These are phyloP conservation scores for Rhinophrynus dorsalis DNA, from an alignment of 2,797 vertebrate genomes.

Conservation along the genomic window DNA sequence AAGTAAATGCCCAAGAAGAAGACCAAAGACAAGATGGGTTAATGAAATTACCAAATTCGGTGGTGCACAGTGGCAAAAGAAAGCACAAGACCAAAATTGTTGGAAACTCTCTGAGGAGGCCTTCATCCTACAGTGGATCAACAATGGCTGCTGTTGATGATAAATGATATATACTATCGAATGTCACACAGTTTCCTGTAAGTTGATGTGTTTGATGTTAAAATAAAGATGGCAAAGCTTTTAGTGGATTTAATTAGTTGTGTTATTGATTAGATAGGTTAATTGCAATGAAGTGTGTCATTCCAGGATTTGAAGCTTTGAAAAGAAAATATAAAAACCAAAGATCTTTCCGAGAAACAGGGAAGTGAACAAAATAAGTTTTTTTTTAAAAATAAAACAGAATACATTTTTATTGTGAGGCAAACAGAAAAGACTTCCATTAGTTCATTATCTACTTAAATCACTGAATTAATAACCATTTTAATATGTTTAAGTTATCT, in stretches of 20 bases:
- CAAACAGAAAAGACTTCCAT: conserved; percentile 3
- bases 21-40: too few relatives aligned
- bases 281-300: conserved; percentile 52
- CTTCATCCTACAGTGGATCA: too few relatives aligned
- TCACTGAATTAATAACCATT: background rate
- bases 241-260: conserved; percentile 39
- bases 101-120: too few relatives aligned
- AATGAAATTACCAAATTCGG: too few relatives aligned
- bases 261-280: conserved; percentile 51
- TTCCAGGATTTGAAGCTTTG: conserved; percentile 47
- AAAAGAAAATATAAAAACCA: conserved; percentile 40
- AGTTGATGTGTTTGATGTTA: conserved; percentile 6
- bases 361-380: background rate
- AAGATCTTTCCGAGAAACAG: conserved; percentile 31
- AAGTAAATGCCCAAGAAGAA: too few relatives aligned
- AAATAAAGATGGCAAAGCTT: conserved; percentile 43
- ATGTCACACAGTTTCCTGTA: too few relatives aligned
- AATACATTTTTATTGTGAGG: background rate
- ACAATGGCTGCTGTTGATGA: too few relatives aligned
- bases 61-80: too few relatives aligned
- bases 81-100: too few relatives aligned
- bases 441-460: background rate
- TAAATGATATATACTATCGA: too few relatives aligned
- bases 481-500: background rate
- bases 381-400: conserved; percentile 12